Evolutionary conservation across 37 sponge, comb jelly and placozoan genomes (phyloP).

Genomic region (Oopsacas minuta): DNA sequence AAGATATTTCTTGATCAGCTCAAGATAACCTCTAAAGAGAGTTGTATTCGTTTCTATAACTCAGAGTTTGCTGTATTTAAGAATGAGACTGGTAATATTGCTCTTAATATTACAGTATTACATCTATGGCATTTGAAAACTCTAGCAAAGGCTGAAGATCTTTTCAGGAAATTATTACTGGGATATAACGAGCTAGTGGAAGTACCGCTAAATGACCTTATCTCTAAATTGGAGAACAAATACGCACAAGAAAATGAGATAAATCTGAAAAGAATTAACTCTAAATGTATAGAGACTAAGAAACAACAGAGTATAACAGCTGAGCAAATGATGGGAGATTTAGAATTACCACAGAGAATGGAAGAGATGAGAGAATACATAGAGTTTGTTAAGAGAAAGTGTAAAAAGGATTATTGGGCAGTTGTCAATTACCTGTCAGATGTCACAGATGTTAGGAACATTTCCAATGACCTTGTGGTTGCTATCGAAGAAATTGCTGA

Average conservation of each 20-base stretch:
- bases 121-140: constrained; percentile 49
- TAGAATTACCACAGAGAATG: neutral
- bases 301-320: neutral
- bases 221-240: constrained; percentile 28
- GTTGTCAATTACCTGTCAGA: neutral
- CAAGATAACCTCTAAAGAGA: constrained; percentile 40
- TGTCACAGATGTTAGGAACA: neutral
- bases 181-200: constrained; percentile 36
- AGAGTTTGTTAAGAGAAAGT: neutral
- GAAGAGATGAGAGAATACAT: neutral
- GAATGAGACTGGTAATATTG: neutral
- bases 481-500: neutral
- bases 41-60: constrained; percentile 67
- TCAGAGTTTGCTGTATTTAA: constrained; percentile 38
- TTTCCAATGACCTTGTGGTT: neutral
- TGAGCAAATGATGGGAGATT: neutral
- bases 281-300: constrained; percentile 38
- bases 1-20: constrained; percentile 37
- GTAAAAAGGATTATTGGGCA: neutral
- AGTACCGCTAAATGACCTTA: constrained; percentile 22
- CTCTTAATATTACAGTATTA: neutral
- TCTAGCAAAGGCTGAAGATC: constrained; percentile 21
- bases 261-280: constrained; percentile 54
- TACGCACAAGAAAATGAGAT: constrained; percentile 39
- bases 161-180: constrained; percentile 58